Evolutionary conservation across 2,888 invertebrate species (phyloP).

Genomic region (Rhorus exstirpatorius): DNA sequence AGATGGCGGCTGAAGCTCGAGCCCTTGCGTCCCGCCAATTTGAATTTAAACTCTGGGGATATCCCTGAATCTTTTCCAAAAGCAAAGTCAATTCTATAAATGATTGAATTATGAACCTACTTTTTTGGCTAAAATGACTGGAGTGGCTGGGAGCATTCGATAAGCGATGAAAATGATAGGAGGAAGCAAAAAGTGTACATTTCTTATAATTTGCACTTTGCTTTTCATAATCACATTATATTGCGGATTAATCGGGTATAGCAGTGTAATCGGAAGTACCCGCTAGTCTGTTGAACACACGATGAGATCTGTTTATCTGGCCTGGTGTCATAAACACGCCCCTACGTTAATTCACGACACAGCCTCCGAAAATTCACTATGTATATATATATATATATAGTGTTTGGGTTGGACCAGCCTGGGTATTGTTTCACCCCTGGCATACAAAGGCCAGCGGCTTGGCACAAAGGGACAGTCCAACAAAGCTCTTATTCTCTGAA

Average conservation of each 20-base stretch:
- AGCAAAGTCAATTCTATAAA: no score
- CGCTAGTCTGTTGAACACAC: constrained; percentile 61
- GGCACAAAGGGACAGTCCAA: constrained; percentile 65
- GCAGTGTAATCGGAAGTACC: constrained; percentile 73
- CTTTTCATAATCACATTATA: constrained; percentile 51
- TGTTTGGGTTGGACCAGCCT: constrained; percentile 41
- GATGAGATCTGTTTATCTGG: constrained; percentile 81
- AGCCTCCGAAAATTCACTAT: constrained; percentile 37
- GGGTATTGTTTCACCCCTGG: constrained; percentile 81
- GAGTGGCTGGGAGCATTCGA: no score
- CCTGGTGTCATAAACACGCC: constrained; percentile 84
- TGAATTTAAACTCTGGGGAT: no score
- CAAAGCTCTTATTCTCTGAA: constrained; percentile 19
- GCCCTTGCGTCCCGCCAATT: no score
- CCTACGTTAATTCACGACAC: constrained; percentile 73
- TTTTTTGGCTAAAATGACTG: no score
- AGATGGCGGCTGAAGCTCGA: no score
- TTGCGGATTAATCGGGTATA: constrained; percentile 79
- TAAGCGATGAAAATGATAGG: no score
- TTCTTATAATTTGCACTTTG: no score
- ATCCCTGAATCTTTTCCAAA: no score
- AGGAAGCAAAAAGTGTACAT: no score
- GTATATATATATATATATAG: constrained; percentile 3
- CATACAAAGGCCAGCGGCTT: constrained; percentile 76
- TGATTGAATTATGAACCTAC: no score